A percentile compares a stretch with the other conserved stretches of the same genome.
These are phyloP conservation scores for Entomobrya multifasciata DNA, from an alignment of 2,888 invertebrate species.

Conservation along the genomic window DNA sequence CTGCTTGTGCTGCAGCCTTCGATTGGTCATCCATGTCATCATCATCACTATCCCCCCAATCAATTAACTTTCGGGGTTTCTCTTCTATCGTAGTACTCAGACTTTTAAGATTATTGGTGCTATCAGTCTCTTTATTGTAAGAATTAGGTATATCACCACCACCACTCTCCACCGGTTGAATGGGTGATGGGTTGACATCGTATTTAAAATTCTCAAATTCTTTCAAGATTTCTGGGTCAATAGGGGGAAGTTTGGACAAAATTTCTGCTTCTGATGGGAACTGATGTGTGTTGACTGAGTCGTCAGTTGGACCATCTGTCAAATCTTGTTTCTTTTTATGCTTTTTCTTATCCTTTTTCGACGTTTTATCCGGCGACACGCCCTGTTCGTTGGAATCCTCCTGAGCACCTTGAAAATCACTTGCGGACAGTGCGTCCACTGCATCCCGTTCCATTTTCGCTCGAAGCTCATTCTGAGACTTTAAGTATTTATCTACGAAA, in stretches of 20 bases:
- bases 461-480: constrained; percentile 74
- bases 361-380: constrained; percentile 19
- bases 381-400: constrained; percentile 6
- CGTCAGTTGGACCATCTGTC: constrained; percentile 14
- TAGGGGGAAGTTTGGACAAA: constrained; percentile 86
- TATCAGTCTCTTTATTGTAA: constrained; percentile 65
- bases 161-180: constrained; percentile 24
- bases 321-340: constrained; percentile 48
- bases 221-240: constrained; percentile 84
- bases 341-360: constrained; percentile 61
- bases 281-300: constrained; percentile 29
- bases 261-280: constrained; percentile 84
- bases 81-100: constrained; percentile 62
- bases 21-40: constrained; percentile 71
- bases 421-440: constrained; percentile 46
- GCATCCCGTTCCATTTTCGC: constrained; percentile 72
- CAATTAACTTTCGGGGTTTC: constrained; percentile 69
- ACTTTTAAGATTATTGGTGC: constrained; percentile 56
- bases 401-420: constrained; percentile 62
- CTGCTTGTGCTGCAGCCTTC: constrained; percentile 15
- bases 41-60: constrained; percentile 78
- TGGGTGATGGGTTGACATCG: constrained; percentile 59
- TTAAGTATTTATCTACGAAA: constrained; percentile 73
- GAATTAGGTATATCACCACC: constrained; percentile 66
- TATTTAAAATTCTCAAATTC: constrained; percentile 80